Base-by-base conservation (phyloP, 2,797 vertebrate species). In the Orientallactaga sibirica region DNA sequence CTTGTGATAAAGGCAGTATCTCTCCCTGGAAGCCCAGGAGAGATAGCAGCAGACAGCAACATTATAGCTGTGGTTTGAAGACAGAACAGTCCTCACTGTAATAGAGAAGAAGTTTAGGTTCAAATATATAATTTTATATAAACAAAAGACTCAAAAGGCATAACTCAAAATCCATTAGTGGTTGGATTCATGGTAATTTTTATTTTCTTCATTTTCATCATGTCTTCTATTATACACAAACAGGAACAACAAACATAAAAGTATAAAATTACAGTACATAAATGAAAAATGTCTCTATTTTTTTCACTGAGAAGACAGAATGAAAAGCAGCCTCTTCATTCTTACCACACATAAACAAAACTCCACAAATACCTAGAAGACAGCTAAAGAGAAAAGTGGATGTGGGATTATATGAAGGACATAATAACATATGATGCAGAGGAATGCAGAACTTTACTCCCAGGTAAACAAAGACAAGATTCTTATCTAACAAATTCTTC, bases 291-390 rank as follows among this genome's bases (percentile, higher is more conserved):
- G n/a, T 88, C 37, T 48, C 29, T 61, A 29, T 41, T 8, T 64
- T 43, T 43, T 15, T n/a, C 25, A 68, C 43, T 27, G 16, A 90
- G 62, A 92, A 55, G 58, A 76, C 55, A 88, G 68, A 87, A 70
- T 29, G 7, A 71, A 85, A 67, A 37, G 16, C 2, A 16, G 55
- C 52, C 11, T 73, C 66, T 62, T 95, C 20, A 8, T 43, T 37
- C 12, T 74, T 41, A 70, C 20, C 55, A n/a, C 27, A 58, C 8
- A 58, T 8, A 7, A 58, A 43, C 11, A 43, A 22, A 4, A 15
- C 7, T 68, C 43, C 52, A 70, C 8, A 76, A 41, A 71, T 70
- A 27, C 41, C 85, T 64, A 4, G 41, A 79, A 58, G 52, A 84
- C 19, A 24, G n/a, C 19, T 2, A 20, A 22, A 24, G 5, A 75